Conservation (phyloP, 1,140 invertebrate species). For the Drosophila kohkoa region DNA sequence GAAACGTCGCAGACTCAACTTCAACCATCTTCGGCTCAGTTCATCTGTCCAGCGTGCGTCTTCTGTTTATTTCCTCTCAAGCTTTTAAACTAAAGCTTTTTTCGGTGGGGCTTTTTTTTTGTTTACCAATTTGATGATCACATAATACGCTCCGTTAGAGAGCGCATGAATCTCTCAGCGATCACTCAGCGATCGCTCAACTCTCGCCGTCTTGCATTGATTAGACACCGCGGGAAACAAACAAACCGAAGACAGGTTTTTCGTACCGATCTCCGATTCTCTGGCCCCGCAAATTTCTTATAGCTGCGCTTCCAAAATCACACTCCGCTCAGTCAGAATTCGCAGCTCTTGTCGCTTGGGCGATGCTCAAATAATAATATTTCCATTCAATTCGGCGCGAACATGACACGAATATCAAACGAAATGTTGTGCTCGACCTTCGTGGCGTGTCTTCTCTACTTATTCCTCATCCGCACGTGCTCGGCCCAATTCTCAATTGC, state of each 20-base stretch:
- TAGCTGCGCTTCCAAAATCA: conserved; percentile 34
- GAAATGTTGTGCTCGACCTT: conserved; percentile 23
- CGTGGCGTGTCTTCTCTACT: conserved; percentile 1
- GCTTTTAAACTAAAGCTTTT: conserved; percentile 8
- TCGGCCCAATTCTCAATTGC: conserved; percentile 47
- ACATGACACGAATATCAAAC: conserved; percentile 51
- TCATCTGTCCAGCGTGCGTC: conserved; percentile 15
- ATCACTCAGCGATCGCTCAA: conserved; percentile 22
- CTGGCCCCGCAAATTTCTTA: conserved; percentile 27
- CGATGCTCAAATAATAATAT: conserved; percentile 10
- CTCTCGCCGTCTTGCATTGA: conserved; percentile 17
- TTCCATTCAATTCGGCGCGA: conserved; percentile 19
- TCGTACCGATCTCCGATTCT: conserved; percentile 28
- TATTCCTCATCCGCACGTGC: conserved; percentile 22
- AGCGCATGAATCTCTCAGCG: conserved; percentile 9
- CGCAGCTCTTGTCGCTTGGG: conserved; percentile 43
- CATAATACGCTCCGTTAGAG: conserved; percentile 36
- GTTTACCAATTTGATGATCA: conserved; percentile 36
- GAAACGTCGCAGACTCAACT: neutral
- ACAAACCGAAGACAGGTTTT: conserved; percentile 62
- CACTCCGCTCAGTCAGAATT: conserved; percentile 63
- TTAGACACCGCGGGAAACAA: conserved; percentile 31
- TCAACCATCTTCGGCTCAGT: conserved; percentile 18
- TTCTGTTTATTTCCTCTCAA: conserved; percentile 32
- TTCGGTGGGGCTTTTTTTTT: conserved; percentile 7